A percentile compares a stretch with the other conserved stretches of the same genome.
phyloP scores from a whole-genome alignment of 2,888 invertebrate species.

The Ctenicera cuprea region DNA sequence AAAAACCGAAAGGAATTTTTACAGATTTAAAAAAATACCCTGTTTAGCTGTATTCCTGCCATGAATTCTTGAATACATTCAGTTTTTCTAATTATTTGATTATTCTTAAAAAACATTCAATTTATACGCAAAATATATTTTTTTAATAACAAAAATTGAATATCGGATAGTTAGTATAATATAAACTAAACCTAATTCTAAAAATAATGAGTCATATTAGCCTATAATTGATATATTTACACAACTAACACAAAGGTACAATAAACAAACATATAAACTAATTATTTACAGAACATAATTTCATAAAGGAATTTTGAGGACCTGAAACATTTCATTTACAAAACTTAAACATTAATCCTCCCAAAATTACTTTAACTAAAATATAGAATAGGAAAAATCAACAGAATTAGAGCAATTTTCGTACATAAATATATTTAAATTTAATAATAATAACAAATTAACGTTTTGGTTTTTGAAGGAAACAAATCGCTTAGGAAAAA shows the following conservation, averaged over 20 bases:
- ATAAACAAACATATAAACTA: background rate
- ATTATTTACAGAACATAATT: background rate
- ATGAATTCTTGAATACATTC: too few species aligned
- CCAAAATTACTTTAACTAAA: background rate
- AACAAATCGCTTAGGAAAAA: too few species aligned
- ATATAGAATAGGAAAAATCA: background rate
- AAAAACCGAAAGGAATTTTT: too few species aligned
- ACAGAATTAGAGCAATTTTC: background rate
- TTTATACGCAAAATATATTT: too few species aligned
- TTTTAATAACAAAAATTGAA: too few species aligned
- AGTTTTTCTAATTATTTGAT: too few species aligned
- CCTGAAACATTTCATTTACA: background rate
- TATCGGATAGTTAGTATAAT: too few species aligned
- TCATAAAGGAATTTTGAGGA: constrained; percentile 4
- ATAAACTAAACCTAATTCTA: too few species aligned
- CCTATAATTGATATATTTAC: constrained; percentile 29
- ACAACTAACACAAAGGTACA: constrained; percentile 15
- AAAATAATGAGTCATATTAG: background rate
- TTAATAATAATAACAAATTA: background rate
- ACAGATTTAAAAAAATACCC: too few species aligned
- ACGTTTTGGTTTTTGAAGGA: background rate
- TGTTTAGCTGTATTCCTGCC: too few species aligned
- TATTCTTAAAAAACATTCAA: too few species aligned
- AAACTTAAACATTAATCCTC: background rate
- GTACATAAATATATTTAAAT: background rate